Percentiles rank a stretch among this genome's conserved stretches.
Evolutionary conservation across 1,140 invertebrate species (phyloP).

Genomic region (Trialeurodes vaporariorum): DNA sequence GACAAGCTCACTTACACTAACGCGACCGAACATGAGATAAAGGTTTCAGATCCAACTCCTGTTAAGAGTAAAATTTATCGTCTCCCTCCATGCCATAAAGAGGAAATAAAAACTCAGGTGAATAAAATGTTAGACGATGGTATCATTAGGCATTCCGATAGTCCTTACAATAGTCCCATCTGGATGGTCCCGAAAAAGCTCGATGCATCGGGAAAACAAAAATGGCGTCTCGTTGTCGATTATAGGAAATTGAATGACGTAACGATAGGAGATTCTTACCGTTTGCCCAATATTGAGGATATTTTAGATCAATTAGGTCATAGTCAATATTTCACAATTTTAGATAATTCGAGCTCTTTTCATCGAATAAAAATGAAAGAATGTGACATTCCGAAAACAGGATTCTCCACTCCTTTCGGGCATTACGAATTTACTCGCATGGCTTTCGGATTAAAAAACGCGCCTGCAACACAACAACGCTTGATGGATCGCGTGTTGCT

Average conservation of each 20-base stretch:
- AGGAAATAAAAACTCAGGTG: slow-evolving; percentile 21
- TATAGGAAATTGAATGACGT: slow-evolving; percentile 32
- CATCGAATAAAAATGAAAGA: slow-evolving; percentile 37
- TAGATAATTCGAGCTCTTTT: slow-evolving; percentile 41
- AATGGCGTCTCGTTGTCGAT: too few species aligned
- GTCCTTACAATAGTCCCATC: too few species aligned
- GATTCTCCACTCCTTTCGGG: too few species aligned
- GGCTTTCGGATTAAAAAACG: slow-evolving; percentile 37
- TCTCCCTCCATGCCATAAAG: slow-evolving; percentile 17
- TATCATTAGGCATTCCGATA: too few species aligned
- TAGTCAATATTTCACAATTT: slow-evolving; percentile 33
- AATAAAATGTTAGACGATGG: slow-evolving; percentile 19
- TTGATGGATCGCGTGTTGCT: slow-evolving; percentile 28
- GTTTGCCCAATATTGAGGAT: slow-evolving; percentile 41
- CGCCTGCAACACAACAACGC: slow-evolving; percentile 33
- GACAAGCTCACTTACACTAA: too few species aligned
- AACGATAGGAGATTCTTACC: slow-evolving; percentile 34
- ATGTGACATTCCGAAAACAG: slow-evolving; percentile 36
- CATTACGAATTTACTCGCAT: slow-evolving; percentile 34
- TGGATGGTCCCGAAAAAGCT: too few species aligned
- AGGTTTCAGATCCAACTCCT: too few species aligned
- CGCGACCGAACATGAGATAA: too few species aligned
- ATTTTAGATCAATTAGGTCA: slow-evolving; percentile 34
- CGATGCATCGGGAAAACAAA: too few species aligned
- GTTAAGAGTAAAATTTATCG: too few species aligned